Conservation (phyloP, 1,140 invertebrate species). For the Saccostrea glomerata region DNA sequence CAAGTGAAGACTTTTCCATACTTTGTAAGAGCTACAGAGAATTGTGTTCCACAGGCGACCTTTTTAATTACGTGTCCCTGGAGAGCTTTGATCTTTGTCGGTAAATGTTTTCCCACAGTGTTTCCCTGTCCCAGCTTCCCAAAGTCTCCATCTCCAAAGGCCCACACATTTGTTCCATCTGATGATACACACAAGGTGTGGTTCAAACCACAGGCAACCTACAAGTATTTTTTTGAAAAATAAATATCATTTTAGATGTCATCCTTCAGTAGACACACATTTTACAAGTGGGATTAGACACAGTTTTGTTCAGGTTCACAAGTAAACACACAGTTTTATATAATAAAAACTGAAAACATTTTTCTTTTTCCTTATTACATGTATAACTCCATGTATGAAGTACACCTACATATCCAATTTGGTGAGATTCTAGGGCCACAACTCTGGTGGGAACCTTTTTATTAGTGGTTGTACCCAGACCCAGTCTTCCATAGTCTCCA, state of each 20-base stretch:
- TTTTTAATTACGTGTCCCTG: slow-evolving; percentile 82
- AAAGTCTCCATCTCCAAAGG: slow-evolving; percentile 86
- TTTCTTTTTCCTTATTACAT: neutral
- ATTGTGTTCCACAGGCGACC: slow-evolving; percentile 84
- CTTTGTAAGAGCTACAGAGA: slow-evolving; percentile 84
- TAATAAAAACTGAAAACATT: neutral
- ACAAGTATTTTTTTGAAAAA: slow-evolving; percentile 47
- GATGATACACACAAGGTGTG: slow-evolving; percentile 84
- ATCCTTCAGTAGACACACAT: no score
- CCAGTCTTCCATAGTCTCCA: slow-evolving; percentile 85
- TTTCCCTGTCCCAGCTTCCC: slow-evolving; percentile 84
- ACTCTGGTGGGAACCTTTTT: slow-evolving; percentile 84
- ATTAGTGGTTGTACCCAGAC: slow-evolving; percentile 83
- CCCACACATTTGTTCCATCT: slow-evolving; percentile 83
- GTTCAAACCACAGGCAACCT: slow-evolving; percentile 84
- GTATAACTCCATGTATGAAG: neutral
- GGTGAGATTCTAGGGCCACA: slow-evolving; percentile 75
- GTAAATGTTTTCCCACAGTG: slow-evolving; percentile 80
- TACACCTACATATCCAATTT: slow-evolving; percentile 79
- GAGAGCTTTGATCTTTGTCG: slow-evolving; percentile 82
- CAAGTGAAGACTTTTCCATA: slow-evolving; percentile 84
- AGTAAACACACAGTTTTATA: neutral
- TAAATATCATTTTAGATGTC: no score
- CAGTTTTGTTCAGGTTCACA: neutral
- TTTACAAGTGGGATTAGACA: neutral